Conservation (phyloP, 1,140 invertebrate species). For the Pectinophora gossypiella region DNA sequence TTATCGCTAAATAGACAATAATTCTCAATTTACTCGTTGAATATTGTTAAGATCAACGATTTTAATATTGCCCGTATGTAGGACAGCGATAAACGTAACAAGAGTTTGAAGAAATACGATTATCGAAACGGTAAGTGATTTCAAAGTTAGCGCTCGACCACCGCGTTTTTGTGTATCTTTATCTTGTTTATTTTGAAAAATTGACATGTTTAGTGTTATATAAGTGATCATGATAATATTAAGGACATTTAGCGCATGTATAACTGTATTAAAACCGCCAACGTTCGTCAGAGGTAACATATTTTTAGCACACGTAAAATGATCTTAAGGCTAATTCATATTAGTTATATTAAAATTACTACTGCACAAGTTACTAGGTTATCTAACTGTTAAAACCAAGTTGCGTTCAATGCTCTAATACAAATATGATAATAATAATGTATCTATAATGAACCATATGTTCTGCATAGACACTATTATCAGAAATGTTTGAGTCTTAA, state of each 20-base stretch:
- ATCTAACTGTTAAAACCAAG: no score
- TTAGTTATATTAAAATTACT: no score
- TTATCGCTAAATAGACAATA: not conserved
- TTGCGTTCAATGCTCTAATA: no score
- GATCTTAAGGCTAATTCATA: no score
- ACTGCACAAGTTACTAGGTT: no score
- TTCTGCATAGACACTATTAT: no score
- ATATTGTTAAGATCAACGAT: not conserved
- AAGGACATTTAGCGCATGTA: slow-evolving; percentile 29
- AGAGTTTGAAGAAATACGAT: not conserved
- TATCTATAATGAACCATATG: no score
- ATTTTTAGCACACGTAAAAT: no score
- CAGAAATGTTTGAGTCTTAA: no score
- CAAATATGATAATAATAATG: no score
- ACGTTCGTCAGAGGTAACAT: slow-evolving; percentile 36
- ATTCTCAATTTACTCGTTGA: not conserved
- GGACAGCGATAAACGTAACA: not conserved
- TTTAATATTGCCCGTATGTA: not conserved
- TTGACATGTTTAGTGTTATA: slow-evolving; percentile 40
- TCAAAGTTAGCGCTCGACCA: slow-evolving; percentile 46
- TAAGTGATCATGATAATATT: slow-evolving; percentile 52
- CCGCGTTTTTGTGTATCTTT: slow-evolving; percentile 24
- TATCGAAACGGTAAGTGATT: slow-evolving; percentile 32
- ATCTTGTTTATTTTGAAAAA: slow-evolving; percentile 38
- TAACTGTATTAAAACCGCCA: slow-evolving; percentile 28